A percentile compares a stretch with the other conserved stretches of the same genome.
Evolutionary conservation across 2,797 vertebrate species (phyloP).

Genomic region (Amblyraja radiata): DNA sequence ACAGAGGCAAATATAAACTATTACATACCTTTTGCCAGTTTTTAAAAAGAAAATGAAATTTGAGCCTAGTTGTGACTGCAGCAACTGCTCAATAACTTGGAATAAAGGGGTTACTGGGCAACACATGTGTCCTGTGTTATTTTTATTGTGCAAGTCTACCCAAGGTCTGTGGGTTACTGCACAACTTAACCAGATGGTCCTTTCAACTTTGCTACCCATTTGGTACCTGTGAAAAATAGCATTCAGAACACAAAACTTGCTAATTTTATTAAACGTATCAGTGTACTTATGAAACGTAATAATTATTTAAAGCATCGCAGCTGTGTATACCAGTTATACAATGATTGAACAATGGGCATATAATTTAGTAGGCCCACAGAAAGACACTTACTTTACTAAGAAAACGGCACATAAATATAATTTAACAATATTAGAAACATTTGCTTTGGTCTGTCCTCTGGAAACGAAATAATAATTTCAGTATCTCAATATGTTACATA

Average conservation of each 20-base stretch:
- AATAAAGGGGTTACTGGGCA: constrained; percentile 17
- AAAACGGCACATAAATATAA: neutral
- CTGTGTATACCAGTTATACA: neutral
- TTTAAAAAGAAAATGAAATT: constrained; percentile 13
- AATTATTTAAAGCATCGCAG: neutral
- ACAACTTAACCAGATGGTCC: constrained; percentile 36
- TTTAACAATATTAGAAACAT: neutral
- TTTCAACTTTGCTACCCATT: constrained; percentile 25
- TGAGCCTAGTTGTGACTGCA: neutral
- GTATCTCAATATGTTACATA: neutral
- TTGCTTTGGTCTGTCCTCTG: neutral
- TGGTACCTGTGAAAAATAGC: constrained; percentile 27
- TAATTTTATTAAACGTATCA: constrained; percentile 28
- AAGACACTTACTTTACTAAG: neutral
- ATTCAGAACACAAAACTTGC: constrained; percentile 8
- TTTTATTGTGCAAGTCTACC: constrained; percentile 20
- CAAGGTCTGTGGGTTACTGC: constrained; percentile 24
- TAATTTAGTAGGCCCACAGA: neutral
- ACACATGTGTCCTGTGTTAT: constrained; percentile 34
- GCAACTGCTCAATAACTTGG: constrained; percentile 28
- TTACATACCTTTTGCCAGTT: constrained; percentile 5
- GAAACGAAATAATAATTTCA: neutral
- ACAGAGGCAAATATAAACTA: neutral
- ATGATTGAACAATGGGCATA: neutral
- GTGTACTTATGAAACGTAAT: neutral